phyloP scores from a whole-genome alignment of 2,888 invertebrate genomes.

The Ormyrus thymus region DNA sequence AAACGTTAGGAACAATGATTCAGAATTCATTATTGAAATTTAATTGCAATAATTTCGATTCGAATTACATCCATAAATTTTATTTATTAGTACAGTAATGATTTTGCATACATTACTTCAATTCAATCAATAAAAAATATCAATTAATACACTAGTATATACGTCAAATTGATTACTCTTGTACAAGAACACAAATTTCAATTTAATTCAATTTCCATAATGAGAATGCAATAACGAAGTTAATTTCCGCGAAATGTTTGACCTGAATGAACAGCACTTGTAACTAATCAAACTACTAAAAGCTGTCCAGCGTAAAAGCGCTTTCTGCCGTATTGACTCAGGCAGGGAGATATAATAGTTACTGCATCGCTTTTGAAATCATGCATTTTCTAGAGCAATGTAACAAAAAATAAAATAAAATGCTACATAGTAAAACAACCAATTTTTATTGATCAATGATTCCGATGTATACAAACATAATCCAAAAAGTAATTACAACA shows the following conservation, averaged over 20 bases:
- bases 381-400: background rate
- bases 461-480: background rate
- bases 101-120: no score
- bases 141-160: no score
- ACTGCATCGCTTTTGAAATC: background rate
- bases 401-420: background rate
- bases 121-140: no score
- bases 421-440: background rate
- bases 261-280: background rate
- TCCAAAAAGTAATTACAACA: conserved; percentile 23
- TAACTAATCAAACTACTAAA: conserved; percentile 25
- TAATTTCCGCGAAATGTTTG: conserved; percentile 21
- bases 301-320: conserved; percentile 21
- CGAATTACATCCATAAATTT: no score
- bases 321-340: conserved; percentile 21
- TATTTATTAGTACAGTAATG: no score
- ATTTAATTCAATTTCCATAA: background rate
- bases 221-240: conserved; percentile 11
- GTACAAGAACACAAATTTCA: background rate
- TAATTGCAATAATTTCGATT: no score
- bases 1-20: no score
- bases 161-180: no score
- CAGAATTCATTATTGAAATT: no score
- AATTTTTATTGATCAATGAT: background rate
- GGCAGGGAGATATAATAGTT: background rate